Conservation (phyloP, 2,888 invertebrate genomes). For the Cheilosia grossa region DNA sequence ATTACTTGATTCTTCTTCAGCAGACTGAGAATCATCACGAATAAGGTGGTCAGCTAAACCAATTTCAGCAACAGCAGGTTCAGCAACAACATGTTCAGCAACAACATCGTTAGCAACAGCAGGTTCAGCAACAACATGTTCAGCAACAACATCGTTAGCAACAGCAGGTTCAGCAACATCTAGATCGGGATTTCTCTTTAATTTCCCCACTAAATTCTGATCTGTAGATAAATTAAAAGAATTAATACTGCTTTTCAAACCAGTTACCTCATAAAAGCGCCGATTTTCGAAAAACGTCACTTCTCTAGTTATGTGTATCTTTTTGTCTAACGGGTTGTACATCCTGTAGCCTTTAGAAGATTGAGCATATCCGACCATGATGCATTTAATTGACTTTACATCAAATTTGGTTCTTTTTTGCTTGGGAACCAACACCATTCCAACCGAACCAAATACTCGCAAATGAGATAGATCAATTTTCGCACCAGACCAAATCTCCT, state of each 20-base stretch:
- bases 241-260: not conserved
- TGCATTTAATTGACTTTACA: constrained; percentile 30
- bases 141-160: not conserved
- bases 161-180: not conserved
- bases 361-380: constrained; percentile 20
- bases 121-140: not conserved
- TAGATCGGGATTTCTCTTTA: constrained; percentile 1
- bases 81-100: not conserved
- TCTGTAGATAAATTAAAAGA: not conserved
- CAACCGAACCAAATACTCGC: constrained; percentile 79
- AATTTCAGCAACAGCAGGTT: not conserved
- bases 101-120: not conserved
- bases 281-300: constrained; percentile 12
- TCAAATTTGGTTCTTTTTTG: constrained; percentile 13
- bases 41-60: not conserved
- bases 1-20: not conserved
- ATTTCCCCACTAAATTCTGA: constrained; percentile 35
- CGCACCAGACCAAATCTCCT: constrained; percentile 79
- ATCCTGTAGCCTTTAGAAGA: constrained; percentile 14
- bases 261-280: constrained; percentile 14
- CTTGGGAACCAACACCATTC: constrained; percentile 27
- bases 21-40: not conserved
- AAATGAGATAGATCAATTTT: constrained; percentile 79
- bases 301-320: constrained; percentile 8
- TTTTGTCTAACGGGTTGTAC: not conserved